These are phyloP conservation scores for Triops cancriformis DNA, from an alignment of 1,140 invertebrate genomes.

Conservation along the genomic window DNA sequence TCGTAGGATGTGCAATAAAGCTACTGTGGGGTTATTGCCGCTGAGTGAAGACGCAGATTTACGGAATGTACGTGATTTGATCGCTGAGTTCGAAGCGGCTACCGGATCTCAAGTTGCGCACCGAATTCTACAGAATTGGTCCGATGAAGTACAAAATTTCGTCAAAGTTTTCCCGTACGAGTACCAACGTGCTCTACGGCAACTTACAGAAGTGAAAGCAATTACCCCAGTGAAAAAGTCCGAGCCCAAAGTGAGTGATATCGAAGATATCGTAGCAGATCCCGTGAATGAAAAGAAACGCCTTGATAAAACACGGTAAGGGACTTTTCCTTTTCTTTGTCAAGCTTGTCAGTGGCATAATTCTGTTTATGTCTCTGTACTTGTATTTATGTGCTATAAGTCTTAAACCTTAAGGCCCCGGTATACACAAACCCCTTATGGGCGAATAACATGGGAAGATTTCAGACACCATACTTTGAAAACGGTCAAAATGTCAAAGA, in stretches of 20 bases:
- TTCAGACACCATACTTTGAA: too few relatives aligned
- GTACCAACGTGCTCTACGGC: slow-evolving; percentile 81
- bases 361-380: background rate
- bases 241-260: slow-evolving; percentile 59
- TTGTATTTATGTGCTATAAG: background rate
- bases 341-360: too few relatives aligned
- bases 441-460: too few relatives aligned
- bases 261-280: slow-evolving; percentile 76
- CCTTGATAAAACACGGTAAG: slow-evolving; percentile 42
- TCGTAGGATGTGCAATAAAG: slow-evolving; percentile 64
- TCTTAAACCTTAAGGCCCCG: too few relatives aligned
- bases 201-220: slow-evolving; percentile 49
- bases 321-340: slow-evolving; percentile 17
- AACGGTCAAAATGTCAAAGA: too few relatives aligned
- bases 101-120: slow-evolving; percentile 82
- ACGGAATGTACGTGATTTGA: slow-evolving; percentile 61
- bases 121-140: slow-evolving; percentile 73
- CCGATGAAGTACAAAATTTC: slow-evolving; percentile 65
- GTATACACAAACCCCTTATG: too few relatives aligned
- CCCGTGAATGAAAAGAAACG: slow-evolving; percentile 64
- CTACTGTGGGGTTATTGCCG: slow-evolving; percentile 80
- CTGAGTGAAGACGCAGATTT: slow-evolving; percentile 72
- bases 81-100: slow-evolving; percentile 79
- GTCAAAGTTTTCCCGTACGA: slow-evolving; percentile 97
- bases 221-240: slow-evolving; percentile 40